Base-by-base conservation (phyloP, 2,113 vertebrate genomes). In the Poeciliopsis turrubarensis region DNA sequence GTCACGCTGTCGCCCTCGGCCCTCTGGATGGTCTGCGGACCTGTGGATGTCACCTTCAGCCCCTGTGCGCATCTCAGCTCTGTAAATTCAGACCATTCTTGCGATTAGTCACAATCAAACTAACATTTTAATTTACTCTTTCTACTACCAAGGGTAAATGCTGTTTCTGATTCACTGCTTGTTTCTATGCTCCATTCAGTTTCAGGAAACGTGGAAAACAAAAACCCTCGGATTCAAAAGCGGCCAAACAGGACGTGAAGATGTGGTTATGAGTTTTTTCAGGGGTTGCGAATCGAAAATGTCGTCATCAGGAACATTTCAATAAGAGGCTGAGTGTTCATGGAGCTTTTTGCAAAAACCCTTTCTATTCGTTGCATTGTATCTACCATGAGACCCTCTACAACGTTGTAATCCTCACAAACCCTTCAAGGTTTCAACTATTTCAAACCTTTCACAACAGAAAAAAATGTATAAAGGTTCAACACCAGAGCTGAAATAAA, bases 1-100 rank as follows among this genome's bases (percentile, higher is more conserved):
- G 87, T 94, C 73, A 94, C 95, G 0, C 84, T 91, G 39, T 96
- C 94, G 0, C 96, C 96, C 85, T 94, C 92, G 0, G 96, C 95
- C 80, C 92, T 89, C 64, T 93, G 93, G 27, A 97, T 64, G 25
- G 93, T 92, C 82, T 96, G 91, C 3, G 89, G 87, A 0, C 92
- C 86, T 0, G 47, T 87, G 6, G 90, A 91, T 12, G 81, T 92
- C 77, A 95, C 83, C 80, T 78, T 79, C 87, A 94, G 76, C 19
- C 83, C 89, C 51, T 34, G 62, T 1, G 76, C 31, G 12, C 64
- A 47, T 76, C 68, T 78, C 67, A 80, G 2, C 37, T 74, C 88
- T 84, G 15, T 11, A 82, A 76, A 79, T 70, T 34, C 44, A 81
- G 5, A 77, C 27, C 73, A 19, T 34, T 13, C 5, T n/a, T 67